A percentile compares a stretch with the other conserved stretches of the same genome.
These are phyloP conservation scores for Mustela lutreola DNA, from an alignment of 2,113 vertebrate species.

Conservation along the genomic window DNA sequence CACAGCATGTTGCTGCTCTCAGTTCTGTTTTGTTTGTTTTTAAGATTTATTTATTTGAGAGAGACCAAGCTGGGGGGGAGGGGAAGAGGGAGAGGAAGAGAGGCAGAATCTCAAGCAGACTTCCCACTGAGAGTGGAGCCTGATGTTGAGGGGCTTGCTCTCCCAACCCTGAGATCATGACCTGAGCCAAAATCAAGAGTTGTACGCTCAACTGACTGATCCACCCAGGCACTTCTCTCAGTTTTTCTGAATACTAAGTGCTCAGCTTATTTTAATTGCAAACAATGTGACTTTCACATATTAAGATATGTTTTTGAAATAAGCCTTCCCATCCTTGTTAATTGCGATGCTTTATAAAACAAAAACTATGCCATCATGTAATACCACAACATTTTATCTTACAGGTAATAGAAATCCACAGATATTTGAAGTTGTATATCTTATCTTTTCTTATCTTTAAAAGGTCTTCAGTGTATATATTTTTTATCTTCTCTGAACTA, in stretches of 20 bases:
- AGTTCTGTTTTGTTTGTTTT: neutral
- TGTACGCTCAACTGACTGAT: neutral
- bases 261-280: slow-evolving; percentile 39
- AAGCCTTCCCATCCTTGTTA: neutral
- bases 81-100: neutral
- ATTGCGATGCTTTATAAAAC: slow-evolving; percentile 34
- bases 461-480: neutral
- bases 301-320: slow-evolving; percentile 59
- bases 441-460: neutral
- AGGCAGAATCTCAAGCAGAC: neutral
- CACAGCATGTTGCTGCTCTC: neutral
- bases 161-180: neutral
- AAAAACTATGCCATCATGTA: neutral
- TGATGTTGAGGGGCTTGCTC: neutral
- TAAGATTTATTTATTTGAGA: neutral
- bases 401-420: slow-evolving; percentile 22
- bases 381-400: slow-evolving; percentile 57
- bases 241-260: neutral
- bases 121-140: neutral
- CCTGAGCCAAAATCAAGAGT: neutral
- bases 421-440: slow-evolving; percentile 54
- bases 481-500: slow-evolving; percentile 48
- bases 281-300: slow-evolving; percentile 22
- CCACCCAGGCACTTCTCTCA: neutral
- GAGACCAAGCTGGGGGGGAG: neutral